Base-by-base conservation (phyloP, 2,797 vertebrate genomes). In the Falco novaeseelandiae region DNA sequence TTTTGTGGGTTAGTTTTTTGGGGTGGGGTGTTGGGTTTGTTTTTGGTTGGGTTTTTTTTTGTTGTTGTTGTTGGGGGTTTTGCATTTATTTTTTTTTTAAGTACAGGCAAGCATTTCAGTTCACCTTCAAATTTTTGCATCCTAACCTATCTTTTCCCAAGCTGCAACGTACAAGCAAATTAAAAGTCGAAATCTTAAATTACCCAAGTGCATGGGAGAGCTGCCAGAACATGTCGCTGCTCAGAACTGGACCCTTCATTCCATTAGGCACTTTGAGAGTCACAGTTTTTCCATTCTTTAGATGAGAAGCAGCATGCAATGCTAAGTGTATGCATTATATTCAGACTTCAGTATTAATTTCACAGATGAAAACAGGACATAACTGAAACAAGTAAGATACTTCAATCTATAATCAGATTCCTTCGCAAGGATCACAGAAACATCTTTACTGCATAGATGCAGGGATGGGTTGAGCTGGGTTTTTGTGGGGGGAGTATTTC, bases 401-500 rank as follows among this genome's bases (percentile, higher is more conserved):
- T 81, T 66, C 34, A 52, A 36, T 12, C 48, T 38, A 1, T 17
- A 19, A 67, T 55, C 70, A 69, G 38, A 59, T 85, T 58, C 29
- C 54, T 77, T 66, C 55, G 8, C 20, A 72, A 77, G 36, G 74
- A 42, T 40, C 58, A 49, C 59, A 73, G 54, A 40, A 85, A n/a
- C 6, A 9, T 3, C 57, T 66, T 72, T 13, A 29, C 30, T 76
- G 46, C 21, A 38, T 1, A 52, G 40, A 52, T 9, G 18, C 13
- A 27, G 44, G 52, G 20, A 10, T 58, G 26, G 13, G 25, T 9
- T 46, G 22, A 15, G 10, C 9, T 49, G 21, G 9, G 8, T 23
- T 54, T 48, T 27, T 8, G 3, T 63, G 1, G 2, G 14, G 5
- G 0, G 1, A 40, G 22, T 55, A 14, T 36, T 84, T 61, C n/a